These are phyloP conservation scores for Sthenelais limicola DNA, from an alignment of 2,888 invertebrate species.

Conservation along the genomic window DNA sequence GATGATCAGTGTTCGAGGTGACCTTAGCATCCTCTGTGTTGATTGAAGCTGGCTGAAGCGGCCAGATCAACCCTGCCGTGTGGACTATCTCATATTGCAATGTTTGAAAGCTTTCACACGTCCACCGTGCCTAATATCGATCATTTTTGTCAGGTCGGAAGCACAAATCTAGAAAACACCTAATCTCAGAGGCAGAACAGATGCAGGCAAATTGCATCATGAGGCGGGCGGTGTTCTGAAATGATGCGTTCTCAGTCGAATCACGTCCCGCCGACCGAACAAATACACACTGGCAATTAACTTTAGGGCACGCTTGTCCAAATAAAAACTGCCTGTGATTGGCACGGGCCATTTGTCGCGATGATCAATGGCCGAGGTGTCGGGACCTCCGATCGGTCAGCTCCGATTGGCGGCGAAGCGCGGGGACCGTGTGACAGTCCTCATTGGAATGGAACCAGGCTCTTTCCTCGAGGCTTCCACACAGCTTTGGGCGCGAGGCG, in stretches of 20 bases:
- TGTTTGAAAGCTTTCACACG: slow-evolving; percentile 31
- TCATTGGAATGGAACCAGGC: slow-evolving; percentile 21
- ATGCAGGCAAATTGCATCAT: slow-evolving; percentile 30
- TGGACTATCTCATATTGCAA: slow-evolving; percentile 33
- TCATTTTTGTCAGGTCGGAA: neutral
- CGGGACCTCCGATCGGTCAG: slow-evolving; percentile 36
- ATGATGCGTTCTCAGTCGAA: slow-evolving; percentile 12
- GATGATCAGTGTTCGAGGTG: slow-evolving; percentile 23
- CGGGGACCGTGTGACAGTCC: slow-evolving; percentile 25
- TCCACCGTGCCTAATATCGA: slow-evolving; percentile 15
- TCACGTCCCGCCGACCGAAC: slow-evolving; percentile 14
- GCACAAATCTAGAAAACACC: neutral
- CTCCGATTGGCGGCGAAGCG: neutral
- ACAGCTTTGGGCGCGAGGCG: too few relatives aligned
- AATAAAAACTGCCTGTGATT: slow-evolving; percentile 27
- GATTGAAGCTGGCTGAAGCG: neutral
- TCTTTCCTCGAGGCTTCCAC: too few relatives aligned
- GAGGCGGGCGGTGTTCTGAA: slow-evolving; percentile 2
- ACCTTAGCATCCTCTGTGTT: slow-evolving; percentile 9
- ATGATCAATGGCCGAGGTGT: slow-evolving; percentile 29
- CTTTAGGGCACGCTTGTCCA: slow-evolving; percentile 13
- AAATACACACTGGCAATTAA: slow-evolving; percentile 36
- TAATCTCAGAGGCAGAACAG: slow-evolving; percentile 20
- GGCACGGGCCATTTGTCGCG: slow-evolving; percentile 16
- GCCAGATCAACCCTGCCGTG: neutral